Percentiles rank a stretch among this genome's conserved stretches.
These are phyloP conservation scores for Schizaphis graminum DNA, from an alignment of 2,888 invertebrate species.

Conservation along the genomic window DNA sequence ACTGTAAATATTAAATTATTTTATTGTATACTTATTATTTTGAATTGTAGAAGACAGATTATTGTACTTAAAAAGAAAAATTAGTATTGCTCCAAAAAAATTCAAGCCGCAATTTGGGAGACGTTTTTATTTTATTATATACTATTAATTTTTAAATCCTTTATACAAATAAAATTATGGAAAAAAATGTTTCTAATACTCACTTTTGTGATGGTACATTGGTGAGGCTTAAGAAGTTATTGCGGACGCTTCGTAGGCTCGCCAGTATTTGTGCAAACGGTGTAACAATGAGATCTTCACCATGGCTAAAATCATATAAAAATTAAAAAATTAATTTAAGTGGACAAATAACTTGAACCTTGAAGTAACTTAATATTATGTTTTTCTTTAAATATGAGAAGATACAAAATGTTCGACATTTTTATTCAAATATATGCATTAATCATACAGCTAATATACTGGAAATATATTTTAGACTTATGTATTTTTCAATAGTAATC, in stretches of 20 bases:
- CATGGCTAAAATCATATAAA: constrained; percentile 80
- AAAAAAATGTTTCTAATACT: constrained; percentile 73
- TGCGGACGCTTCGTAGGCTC: constrained; percentile 97
- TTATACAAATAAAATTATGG: background rate
- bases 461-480: background rate
- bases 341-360: background rate
- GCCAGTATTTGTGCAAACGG: constrained; percentile 99
- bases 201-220: constrained; percentile 91
- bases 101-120: background rate
- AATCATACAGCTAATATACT: background rate
- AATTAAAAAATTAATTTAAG: constrained; percentile 6
- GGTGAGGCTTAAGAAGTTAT: constrained; percentile 97
- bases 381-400: background rate
- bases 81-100: background rate
- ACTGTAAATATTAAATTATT: background rate
- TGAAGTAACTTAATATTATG: background rate
- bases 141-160: background rate
- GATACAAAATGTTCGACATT: background rate
- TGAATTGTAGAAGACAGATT: background rate
- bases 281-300: constrained; percentile 99
- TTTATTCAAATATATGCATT: background rate
- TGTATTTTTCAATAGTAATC: background rate
- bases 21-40: background rate
- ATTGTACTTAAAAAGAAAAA: background rate
- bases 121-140: background rate